Evolutionary conservation across 2,113 vertebrate genomes (phyloP), one percentile per base, ranked within the genome.

Genomic region (Columbina picui): DNA sequence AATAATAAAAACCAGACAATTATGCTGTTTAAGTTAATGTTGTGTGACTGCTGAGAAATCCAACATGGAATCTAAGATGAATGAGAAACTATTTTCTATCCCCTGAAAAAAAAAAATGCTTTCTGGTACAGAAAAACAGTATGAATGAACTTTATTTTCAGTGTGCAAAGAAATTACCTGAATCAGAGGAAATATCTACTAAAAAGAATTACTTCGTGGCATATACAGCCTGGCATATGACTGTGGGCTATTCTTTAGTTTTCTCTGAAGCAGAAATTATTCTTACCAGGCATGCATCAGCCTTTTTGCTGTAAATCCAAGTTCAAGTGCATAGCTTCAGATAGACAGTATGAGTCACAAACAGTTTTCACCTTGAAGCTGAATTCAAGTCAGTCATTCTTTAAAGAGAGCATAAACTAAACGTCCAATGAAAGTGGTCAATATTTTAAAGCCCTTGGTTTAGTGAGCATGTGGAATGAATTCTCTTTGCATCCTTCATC

Each of bases 11-110:
- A 67, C 47, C 68, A 83, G 36, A 52, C 9, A 60, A 59, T 53
- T 65, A 32, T 2, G 10, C 21, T 75, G 38, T 78, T 92, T 87
- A 93, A 32, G 26, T 70, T 93, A 94, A 49, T 43, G 25, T 20
- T 91, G 5, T 56, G 27, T 73, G 52, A 89, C 50, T 94, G 39
- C 63, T 64, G 36, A 96, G 63, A 94, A 95, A 93, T 71, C 43
- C 47, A 89, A 93, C 41, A 71, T 26, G 91, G 47, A 79, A 68
- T 63, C 53, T 85, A 83, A 90, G 67, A 87, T 17, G 12, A 91
- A 95, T 64, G 11, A 90, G 13, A 12, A 55, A 61, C 25, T 50
- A 53, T 17, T 96, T 94, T 96, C 45, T 61, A 73, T 20, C 4
- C 10, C 4, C 18, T 87, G 53, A 77, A 82, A 83, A 81, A 83